A percentile compares a stretch with the other conserved stretches of the same genome.
phyloP scores from a whole-genome alignment of 2,113 vertebrate genomes.

The Meles meles region DNA sequence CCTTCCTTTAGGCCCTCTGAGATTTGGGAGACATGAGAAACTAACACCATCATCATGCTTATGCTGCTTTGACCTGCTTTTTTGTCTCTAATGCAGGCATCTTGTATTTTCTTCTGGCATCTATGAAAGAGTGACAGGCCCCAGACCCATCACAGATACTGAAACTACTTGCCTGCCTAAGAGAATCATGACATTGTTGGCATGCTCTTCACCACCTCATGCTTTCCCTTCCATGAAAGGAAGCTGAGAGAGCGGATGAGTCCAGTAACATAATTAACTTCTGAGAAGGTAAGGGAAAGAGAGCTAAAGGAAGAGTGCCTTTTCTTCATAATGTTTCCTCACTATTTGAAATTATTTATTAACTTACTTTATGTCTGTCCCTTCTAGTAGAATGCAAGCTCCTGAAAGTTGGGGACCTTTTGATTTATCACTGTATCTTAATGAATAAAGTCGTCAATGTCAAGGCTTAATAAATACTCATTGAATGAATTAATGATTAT shows the following conservation, averaged over 20 bases:
- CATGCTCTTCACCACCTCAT: not conserved
- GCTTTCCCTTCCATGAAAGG: not conserved
- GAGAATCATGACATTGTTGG: not conserved
- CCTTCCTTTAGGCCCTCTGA: not conserved
- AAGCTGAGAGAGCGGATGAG: not conserved
- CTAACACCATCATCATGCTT: not conserved
- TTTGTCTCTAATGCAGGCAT: not conserved
- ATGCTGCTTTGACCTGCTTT: not conserved
- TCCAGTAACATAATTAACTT: not conserved
- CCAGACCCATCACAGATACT: not conserved
- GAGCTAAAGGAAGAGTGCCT: not conserved
- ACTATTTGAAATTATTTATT: not conserved
- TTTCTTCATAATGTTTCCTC: not conserved
- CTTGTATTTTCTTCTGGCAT: not conserved
- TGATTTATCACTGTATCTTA: not conserved
- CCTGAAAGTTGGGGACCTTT: not conserved
- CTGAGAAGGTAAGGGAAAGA: not conserved
- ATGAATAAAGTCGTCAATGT: not conserved
- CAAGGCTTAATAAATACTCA: not conserved
- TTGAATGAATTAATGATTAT: not conserved
- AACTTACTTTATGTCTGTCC: not conserved
- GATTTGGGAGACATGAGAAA: not conserved
- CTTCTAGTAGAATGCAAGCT: not conserved
- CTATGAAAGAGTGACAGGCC: not conserved
- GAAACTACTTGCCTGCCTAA: not conserved